Evolutionary conservation across 1,140 invertebrate genomes (phyloP).

Genomic region (Orius laevigatus): DNA sequence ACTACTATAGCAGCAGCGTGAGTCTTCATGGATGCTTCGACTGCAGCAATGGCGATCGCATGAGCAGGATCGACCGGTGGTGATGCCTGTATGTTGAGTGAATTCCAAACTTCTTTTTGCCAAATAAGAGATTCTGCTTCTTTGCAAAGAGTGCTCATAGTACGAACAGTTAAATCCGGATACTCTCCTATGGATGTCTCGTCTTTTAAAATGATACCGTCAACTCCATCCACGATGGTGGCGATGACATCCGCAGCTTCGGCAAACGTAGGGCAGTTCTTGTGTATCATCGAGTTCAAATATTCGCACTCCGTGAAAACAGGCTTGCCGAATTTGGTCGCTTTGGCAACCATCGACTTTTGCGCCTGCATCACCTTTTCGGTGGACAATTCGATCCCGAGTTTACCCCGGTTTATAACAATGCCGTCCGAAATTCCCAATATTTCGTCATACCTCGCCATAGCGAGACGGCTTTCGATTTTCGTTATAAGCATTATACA

Average conservation of each 20-base stretch:
- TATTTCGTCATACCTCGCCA: constrained; percentile 42
- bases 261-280: constrained; percentile 46
- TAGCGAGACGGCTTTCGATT: constrained; percentile 42
- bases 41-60: constrained; percentile 86
- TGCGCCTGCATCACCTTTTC: constrained; percentile 57
- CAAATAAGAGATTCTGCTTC: constrained; percentile 74
- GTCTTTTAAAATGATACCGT: constrained; percentile 55
- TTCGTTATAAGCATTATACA: constrained; percentile 27
- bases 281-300: constrained; percentile 30
- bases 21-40: constrained; percentile 85
- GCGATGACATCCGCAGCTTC: constrained; percentile 60
- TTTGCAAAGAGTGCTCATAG: constrained; percentile 49
- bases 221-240: constrained; percentile 59
- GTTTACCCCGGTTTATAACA: constrained; percentile 43
- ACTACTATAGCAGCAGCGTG: constrained; percentile 86
- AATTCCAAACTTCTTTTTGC: constrained; percentile 44
- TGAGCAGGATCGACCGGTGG: constrained; percentile 77
- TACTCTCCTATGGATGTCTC: constrained; percentile 56
- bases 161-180: constrained; percentile 44
- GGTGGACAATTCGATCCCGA: constrained; percentile 45
- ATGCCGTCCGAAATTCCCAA: constrained; percentile 40
- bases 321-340: constrained; percentile 35
- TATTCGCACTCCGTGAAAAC: constrained; percentile 45
- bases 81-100: constrained; percentile 32
- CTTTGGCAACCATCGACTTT: constrained; percentile 46